Conservation (phyloP, 2,797 vertebrate genomes). For the Molossus alvarezi region DNA sequence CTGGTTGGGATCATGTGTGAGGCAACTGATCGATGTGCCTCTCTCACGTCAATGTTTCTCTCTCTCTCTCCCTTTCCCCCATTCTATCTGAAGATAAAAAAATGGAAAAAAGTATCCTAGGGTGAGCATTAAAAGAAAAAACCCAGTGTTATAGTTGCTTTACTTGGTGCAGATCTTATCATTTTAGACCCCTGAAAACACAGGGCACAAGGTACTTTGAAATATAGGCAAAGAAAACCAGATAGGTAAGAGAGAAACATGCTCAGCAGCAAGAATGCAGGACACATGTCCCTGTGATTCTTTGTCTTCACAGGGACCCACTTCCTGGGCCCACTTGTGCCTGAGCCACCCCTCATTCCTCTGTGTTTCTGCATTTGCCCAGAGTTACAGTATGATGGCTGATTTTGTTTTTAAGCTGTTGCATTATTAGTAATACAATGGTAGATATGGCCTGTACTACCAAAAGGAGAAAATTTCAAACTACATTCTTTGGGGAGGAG, state of each 20-base stretch:
- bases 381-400: slow-evolving; percentile 77
- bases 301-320: slow-evolving; percentile 49
- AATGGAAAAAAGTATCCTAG: too few species aligned
- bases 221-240: slow-evolving; percentile 73
- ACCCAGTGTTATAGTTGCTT: not conserved
- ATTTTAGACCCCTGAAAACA: slow-evolving; percentile 75
- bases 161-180: slow-evolving; percentile 19
- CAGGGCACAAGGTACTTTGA: slow-evolving; percentile 77
- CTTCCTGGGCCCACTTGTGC: not conserved
- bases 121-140: not conserved
- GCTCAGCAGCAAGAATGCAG: slow-evolving; percentile 70
- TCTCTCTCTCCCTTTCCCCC: too few species aligned
- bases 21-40: too few species aligned
- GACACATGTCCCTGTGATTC: slow-evolving; percentile 41
- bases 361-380: slow-evolving; percentile 72
- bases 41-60: too few species aligned
- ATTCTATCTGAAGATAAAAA: too few species aligned
- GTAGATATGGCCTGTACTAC: slow-evolving; percentile 74
- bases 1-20: too few species aligned
- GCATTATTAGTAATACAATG: slow-evolving; percentile 80
- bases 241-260: slow-evolving; percentile 68
- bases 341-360: slow-evolving; percentile 56
- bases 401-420: slow-evolving; percentile 78
- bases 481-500: slow-evolving; percentile 85
- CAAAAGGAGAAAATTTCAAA: slow-evolving; percentile 77